Base-by-base conservation (phyloP, 2,113 vertebrate species). In the Pluvialis apricaria region DNA sequence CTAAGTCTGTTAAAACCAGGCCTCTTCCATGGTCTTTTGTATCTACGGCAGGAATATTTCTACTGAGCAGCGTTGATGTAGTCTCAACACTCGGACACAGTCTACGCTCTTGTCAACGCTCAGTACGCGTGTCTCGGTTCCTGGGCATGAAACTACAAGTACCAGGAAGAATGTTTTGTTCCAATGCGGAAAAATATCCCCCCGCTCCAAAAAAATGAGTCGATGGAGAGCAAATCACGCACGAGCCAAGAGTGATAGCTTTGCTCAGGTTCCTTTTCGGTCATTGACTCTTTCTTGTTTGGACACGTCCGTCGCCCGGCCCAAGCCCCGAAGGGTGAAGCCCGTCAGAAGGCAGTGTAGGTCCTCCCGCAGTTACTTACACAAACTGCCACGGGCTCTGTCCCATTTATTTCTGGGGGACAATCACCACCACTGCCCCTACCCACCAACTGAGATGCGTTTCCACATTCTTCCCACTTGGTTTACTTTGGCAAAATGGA, bases 271-370 rank as follows among this genome's bases (percentile, higher is more conserved):
- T 83, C 68, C 52, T 24, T 90, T 83, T 15, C 1, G 4, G 22
- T 66, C 76, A 81, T 3, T 34, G 40, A 42, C 75, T 76, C 69
- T 26, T 60, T 25, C 76, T 42, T 81, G 34, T 82, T 57, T 21
- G 29, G 85, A 60, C n/a, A 52, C 0, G 0, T 22, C 12, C 1
- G 1, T 6, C 44, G 47, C 55, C 36, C 1, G 3, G 9, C 34
- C 20, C 51, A 54, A 9, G 11, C 9, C 65, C 22, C 29, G 32
- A 57, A 45, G 49, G 7, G 34, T 6, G 15, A 32, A 70, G 71
- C 29, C 20, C 66, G 55, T 22, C n/a, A 52, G 36, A 58, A 73
- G 29, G 34, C 34, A 80, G 42, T 1, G 6, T 5, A 70, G 38
- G 21, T 81, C 38, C 42, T 81, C 32, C 73, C 52, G n/a, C 52